Percentiles rank a stretch among this genome's conserved stretches.
Evolutionary conservation across 1,140 invertebrate species (phyloP).

Genomic region (Sarcophaga bullata): DNA sequence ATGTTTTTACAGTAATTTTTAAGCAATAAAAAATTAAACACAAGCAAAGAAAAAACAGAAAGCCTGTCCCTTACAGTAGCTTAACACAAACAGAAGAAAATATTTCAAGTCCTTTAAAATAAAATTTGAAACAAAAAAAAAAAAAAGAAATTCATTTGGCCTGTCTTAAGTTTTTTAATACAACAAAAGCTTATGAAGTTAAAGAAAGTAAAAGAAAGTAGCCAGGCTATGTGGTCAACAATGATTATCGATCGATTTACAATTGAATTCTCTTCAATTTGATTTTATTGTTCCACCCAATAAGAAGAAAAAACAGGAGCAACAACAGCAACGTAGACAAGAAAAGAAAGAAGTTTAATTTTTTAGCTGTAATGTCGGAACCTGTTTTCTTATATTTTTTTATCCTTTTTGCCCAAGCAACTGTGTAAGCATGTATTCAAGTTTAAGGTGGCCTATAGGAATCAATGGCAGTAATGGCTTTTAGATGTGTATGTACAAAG

Average conservation of each 20-base stretch:
- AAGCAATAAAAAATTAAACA: conserved; percentile 42
- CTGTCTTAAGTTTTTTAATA: not conserved
- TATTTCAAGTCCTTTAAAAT: conserved; percentile 24
- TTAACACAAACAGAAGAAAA: not conserved
- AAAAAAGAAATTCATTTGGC: conserved; percentile 12
- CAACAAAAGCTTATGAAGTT: conserved; percentile 5
- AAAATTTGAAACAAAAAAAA: not conserved
- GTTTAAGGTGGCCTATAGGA: not conserved
- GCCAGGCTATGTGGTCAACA: conserved; percentile 43
- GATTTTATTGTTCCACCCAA: conserved; percentile 57
- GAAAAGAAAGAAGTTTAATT: conserved; percentile 49
- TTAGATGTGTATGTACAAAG: not conserved
- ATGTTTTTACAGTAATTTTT: conserved; percentile 47
- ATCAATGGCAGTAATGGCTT: not conserved
- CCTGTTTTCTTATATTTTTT: not conserved
- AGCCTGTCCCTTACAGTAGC: not conserved
- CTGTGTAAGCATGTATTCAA: conserved; percentile 2
- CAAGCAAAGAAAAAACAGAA: not conserved
- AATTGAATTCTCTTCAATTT: conserved; percentile 66
- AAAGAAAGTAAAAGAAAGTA: not conserved
- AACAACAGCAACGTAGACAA: no score
- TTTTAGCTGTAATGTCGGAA: conserved; percentile 8
- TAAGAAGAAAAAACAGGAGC: conserved; percentile 31
- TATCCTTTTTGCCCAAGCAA: not conserved
- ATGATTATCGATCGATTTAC: conserved; percentile 55